Conservation (phyloP, 1,140 invertebrate genomes). For the Sycobia sp. region DNA sequence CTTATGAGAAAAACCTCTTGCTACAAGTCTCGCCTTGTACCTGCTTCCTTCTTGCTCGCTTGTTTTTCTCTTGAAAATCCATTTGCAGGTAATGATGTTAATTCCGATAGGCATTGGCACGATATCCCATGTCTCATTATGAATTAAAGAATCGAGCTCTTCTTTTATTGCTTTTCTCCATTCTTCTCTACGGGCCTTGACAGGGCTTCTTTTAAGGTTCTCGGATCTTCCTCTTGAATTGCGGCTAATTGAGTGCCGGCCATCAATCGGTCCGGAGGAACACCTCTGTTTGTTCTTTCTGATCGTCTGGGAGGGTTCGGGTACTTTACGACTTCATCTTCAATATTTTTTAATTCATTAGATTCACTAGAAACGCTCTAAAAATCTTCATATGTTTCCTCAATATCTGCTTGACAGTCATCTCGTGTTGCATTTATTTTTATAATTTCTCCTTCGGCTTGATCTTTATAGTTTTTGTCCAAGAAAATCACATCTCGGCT, state of each 20-base stretch:
- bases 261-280: background rate
- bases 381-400: background rate
- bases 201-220: no score
- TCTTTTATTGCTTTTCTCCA: no score
- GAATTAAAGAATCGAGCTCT: background rate
- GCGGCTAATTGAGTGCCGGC: background rate
- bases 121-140: background rate
- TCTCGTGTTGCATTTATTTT: no score
- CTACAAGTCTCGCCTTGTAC: slow-evolving; percentile 31
- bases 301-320: no score
- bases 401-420: background rate
- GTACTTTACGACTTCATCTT: no score
- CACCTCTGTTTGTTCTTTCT: background rate
- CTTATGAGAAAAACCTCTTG: slow-evolving; percentile 36
- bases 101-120: no score
- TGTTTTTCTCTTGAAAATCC: slow-evolving; percentile 33
- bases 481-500: slow-evolving; percentile 17
- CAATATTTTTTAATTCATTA: no score
- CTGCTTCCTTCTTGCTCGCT: background rate
- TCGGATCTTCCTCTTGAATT: background rate
- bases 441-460: no score
- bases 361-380: background rate
- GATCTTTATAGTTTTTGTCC: no score
- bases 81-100: no score
- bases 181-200: no score